These are phyloP conservation scores for Pelusios castaneus DNA, from an alignment of 2,113 vertebrate species.

Conservation along the genomic window DNA sequence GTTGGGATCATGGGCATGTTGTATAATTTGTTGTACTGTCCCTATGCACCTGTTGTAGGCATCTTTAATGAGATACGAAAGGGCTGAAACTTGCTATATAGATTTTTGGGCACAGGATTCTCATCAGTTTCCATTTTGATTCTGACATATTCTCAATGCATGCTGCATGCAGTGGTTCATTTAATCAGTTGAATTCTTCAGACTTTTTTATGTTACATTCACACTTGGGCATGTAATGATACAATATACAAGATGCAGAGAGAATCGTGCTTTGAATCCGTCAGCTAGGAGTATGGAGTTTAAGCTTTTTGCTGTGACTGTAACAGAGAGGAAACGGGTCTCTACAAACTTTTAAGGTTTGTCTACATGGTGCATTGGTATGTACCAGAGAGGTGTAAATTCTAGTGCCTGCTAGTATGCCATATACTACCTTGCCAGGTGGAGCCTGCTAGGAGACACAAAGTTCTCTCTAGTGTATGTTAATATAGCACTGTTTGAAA, in stretches of 20 bases:
- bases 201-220: conserved; percentile 28
- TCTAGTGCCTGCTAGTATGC: background rate
- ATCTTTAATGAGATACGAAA: background rate
- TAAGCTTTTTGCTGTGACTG: conserved; percentile 48
- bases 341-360: conserved; percentile 29
- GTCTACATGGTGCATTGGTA: background rate
- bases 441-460: background rate
- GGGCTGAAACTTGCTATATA: background rate
- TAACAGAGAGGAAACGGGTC: conserved; percentile 60
- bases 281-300: conserved; percentile 59
- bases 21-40: rapidly evolving
- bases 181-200: background rate
- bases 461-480: background rate
- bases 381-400: background rate
- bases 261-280: conserved; percentile 31
- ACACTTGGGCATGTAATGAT: background rate
- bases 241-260: conserved; percentile 10
- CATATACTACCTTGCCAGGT: background rate
- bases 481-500: background rate
- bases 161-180: background rate
- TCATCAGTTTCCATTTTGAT: background rate
- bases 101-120: background rate
- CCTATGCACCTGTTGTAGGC: background rate
- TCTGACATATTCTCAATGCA: background rate
- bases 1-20: background rate